Conservation (phyloP, 2,797 vertebrate species). For the Syngnathus acus region DNA sequence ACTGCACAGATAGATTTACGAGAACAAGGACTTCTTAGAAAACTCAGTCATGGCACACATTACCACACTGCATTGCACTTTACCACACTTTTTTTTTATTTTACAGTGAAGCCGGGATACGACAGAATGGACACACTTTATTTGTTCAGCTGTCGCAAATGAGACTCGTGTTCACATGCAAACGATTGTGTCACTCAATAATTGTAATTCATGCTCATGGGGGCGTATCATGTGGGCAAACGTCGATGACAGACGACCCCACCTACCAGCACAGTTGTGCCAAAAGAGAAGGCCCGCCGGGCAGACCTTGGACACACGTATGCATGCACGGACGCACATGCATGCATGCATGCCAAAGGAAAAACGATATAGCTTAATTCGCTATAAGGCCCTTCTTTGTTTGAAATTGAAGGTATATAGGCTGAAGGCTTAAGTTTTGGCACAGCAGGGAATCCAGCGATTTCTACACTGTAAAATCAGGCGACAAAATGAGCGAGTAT, state of each 20-base stretch:
- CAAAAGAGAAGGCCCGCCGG: slow-evolving; percentile 24
- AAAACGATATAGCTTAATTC: slow-evolving; percentile 30
- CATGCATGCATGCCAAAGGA: slow-evolving; percentile 3
- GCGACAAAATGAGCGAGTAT: too few species aligned
- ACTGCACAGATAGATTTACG: slow-evolving; percentile 48
- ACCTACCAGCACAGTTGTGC: slow-evolving; percentile 18
- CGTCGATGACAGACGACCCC: slow-evolving; percentile 12
- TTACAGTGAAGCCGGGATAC: slow-evolving; percentile 8
- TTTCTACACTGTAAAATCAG: too few species aligned
- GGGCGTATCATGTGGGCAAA: slow-evolving; percentile 7
- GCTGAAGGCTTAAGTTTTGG: slow-evolving; percentile 12
- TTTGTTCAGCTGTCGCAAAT: slow-evolving; percentile 2
- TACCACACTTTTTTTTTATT: slow-evolving; percentile 7
- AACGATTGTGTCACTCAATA: slow-evolving; percentile 1
- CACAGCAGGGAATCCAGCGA: not conserved
- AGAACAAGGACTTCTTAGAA: slow-evolving; percentile 64
- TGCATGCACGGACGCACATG: not conserved
- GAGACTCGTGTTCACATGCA: not conserved
- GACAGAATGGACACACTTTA: not conserved
- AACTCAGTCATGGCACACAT: slow-evolving; percentile 38
- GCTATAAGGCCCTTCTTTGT: slow-evolving; percentile 49
- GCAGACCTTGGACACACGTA: slow-evolving; percentile 9
- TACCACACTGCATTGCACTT: slow-evolving; percentile 21
- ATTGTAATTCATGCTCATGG: not conserved
- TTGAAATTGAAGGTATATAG: slow-evolving; percentile 24